phyloP scores from a whole-genome alignment of 1,140 invertebrate species.

The Tetramorium parvispinum region DNA sequence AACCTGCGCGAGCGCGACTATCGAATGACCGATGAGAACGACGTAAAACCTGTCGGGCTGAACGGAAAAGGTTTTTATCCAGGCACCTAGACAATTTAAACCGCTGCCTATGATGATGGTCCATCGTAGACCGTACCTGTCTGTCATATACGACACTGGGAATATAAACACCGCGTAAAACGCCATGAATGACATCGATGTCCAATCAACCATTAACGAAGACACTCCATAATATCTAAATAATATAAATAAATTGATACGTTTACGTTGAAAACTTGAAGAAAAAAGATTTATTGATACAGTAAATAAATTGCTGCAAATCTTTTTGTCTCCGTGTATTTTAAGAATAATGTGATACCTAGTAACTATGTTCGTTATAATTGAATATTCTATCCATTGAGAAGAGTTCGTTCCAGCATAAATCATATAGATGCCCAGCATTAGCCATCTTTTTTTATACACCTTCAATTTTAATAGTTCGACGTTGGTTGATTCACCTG shows the following conservation, averaged over 20 bases:
- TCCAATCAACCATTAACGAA: conserved; percentile 88
- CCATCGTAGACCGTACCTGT: conserved; percentile 83
- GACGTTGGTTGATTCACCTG: neutral
- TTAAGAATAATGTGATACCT: conserved; percentile 72
- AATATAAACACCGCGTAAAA: conserved; percentile 90
- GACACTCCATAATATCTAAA: conserved; percentile 86
- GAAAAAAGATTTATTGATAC: too few species aligned
- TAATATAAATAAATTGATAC: neutral
- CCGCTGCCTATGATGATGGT: conserved; percentile 80
- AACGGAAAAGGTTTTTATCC: conserved; percentile 90
- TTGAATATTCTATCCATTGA: conserved; percentile 87
- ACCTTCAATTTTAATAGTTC: conserved; percentile 71
- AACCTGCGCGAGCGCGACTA: conserved; percentile 89
- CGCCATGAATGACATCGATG: conserved; percentile 90
- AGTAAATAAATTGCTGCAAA: too few species aligned
- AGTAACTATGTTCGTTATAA: conserved; percentile 86
- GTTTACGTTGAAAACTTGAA: neutral
- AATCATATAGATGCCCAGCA: conserved; percentile 87
- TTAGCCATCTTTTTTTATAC: conserved; percentile 87
- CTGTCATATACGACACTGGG: conserved; percentile 89
- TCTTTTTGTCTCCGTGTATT: neutral
- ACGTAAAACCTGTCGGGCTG: conserved; percentile 88
- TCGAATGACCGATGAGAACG: conserved; percentile 89
- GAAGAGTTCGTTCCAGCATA: conserved; percentile 86
- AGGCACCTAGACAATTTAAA: conserved; percentile 87